A percentile compares a stretch with the other conserved stretches of the same genome.
Conservation (phyloP, 92 coral and sea anemone genomes). For the Chrysogorgia sp. region DNA sequence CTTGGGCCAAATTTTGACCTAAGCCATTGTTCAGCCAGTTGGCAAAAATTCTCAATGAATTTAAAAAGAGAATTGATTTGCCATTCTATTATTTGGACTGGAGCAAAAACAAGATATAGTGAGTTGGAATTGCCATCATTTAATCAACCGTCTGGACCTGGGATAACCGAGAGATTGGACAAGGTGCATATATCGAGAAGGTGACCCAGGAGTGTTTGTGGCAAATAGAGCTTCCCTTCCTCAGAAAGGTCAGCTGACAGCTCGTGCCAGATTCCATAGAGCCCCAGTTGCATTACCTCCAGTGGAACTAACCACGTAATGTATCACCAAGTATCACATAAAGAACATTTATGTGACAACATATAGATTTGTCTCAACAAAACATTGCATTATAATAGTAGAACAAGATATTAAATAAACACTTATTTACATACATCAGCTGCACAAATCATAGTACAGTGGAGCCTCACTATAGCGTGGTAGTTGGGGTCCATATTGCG, state of each 20-base stretch:
- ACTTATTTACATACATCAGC: too few species aligned
- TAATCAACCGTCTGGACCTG: slow-evolving; percentile 63
- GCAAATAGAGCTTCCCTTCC: slow-evolving; percentile 47
- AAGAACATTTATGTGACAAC: too few species aligned
- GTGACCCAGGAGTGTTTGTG: slow-evolving; percentile 49
- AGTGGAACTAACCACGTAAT: too few species aligned
- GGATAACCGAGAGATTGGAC: slow-evolving; percentile 31
- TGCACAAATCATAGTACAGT: too few species aligned
- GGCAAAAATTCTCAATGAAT: slow-evolving; percentile 73
- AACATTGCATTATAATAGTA: too few species aligned
- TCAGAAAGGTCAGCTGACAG: slow-evolving; percentile 32
- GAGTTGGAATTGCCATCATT: slow-evolving; percentile 68
- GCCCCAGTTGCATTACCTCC: slow-evolving; percentile 47
- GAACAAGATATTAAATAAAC: too few species aligned
- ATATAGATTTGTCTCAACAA: too few species aligned
- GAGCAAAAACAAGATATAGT: slow-evolving; percentile 59
- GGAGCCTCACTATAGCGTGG: too few species aligned
- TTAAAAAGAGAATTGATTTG: slow-evolving; percentile 56
- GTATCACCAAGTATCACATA: too few species aligned
- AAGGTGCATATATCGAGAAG: slow-evolving; percentile 20
- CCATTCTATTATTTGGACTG: slow-evolving; percentile 71
- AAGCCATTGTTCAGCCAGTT: too few species aligned
- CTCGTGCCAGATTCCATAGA: slow-evolving; percentile 29
- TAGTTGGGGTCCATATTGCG: too few species aligned
- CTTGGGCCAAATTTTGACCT: too few species aligned